phyloP scores from a whole-genome alignment of 2,888 invertebrate species.

The Nemoura dubitans region DNA sequence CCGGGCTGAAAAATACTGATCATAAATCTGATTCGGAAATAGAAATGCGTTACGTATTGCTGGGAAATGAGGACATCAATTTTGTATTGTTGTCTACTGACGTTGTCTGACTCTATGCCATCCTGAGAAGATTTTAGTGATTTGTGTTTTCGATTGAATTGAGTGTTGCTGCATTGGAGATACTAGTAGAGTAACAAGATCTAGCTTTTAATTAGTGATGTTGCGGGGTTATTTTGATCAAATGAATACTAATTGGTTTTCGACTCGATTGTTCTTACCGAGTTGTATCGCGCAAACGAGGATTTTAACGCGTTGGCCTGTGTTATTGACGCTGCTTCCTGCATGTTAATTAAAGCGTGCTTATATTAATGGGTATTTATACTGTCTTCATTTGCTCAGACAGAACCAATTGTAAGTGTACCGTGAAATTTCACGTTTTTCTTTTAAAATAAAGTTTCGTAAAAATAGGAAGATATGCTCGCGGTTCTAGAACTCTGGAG shows the following conservation, averaged over 20 bases:
- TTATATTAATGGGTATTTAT: not conserved
- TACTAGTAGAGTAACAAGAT: not conserved
- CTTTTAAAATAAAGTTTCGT: not conserved
- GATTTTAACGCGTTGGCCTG: not conserved
- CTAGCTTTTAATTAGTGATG: not conserved
- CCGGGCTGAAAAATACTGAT: not conserved
- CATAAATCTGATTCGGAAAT: not conserved
- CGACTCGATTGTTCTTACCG: not conserved
- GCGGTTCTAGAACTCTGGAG: not conserved
- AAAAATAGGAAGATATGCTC: not conserved
- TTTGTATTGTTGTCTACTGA: conserved; percentile 2
- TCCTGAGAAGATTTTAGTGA: not conserved
- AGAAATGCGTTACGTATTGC: not conserved
- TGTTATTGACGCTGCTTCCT: not conserved
- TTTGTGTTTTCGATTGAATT: not conserved
- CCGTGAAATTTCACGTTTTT: not conserved
- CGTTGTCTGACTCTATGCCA: not conserved
- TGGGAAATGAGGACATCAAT: conserved; percentile 1
- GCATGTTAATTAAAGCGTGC: not conserved
- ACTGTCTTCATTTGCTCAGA: not conserved
- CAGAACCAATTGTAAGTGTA: not conserved
- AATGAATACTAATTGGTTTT: conserved; percentile 25
- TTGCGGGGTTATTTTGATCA: not conserved
- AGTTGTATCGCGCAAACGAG: not conserved
- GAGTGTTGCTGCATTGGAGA: not conserved